phyloP scores from a whole-genome alignment of 2,888 invertebrate species.

The Xestobium rufovillosum region DNA sequence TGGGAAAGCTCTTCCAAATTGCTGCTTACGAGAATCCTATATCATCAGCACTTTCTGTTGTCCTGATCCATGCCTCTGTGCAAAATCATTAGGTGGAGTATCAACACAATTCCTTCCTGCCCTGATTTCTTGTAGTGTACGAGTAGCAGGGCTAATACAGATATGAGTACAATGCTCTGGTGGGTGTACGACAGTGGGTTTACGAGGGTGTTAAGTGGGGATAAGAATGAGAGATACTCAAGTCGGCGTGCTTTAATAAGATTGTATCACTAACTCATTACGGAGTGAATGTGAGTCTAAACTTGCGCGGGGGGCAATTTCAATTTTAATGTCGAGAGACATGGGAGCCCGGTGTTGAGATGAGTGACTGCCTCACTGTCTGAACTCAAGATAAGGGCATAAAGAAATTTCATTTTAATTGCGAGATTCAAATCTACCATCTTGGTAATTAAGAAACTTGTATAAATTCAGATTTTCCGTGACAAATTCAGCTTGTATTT shows the following conservation, averaged over 20 bases:
- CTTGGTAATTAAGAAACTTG: slow-evolving; percentile 35
- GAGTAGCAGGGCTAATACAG: too few species aligned
- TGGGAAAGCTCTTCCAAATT: too few species aligned
- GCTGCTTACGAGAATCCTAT: too few species aligned
- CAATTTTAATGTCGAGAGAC: slow-evolving; percentile 31
- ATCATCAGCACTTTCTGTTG: too few species aligned
- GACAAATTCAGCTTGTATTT: slow-evolving; percentile 30
- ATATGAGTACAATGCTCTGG: too few species aligned
- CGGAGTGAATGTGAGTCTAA: slow-evolving; percentile 31
- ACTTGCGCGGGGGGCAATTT: slow-evolving; percentile 30
- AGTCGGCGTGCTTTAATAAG: slow-evolving; percentile 34
- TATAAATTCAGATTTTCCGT: slow-evolving; percentile 32
- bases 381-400: slow-evolving; percentile 28
- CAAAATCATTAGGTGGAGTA: too few species aligned
- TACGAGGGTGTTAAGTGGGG: slow-evolving; percentile 33
- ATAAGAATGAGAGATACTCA: slow-evolving; percentile 33
- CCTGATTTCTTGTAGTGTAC: too few species aligned
- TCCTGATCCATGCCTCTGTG: too few species aligned
- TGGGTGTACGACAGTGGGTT: too few species aligned
- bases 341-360: slow-evolving; percentile 22
- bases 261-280: slow-evolving; percentile 38
- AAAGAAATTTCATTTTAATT: slow-evolving; percentile 38
- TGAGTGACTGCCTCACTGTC: slow-evolving; percentile 21
- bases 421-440: slow-evolving; percentile 35
- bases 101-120: too few species aligned